phyloP scores from a whole-genome alignment of 2,888 invertebrate genomes.

The Gandaritis pyraliata region DNA sequence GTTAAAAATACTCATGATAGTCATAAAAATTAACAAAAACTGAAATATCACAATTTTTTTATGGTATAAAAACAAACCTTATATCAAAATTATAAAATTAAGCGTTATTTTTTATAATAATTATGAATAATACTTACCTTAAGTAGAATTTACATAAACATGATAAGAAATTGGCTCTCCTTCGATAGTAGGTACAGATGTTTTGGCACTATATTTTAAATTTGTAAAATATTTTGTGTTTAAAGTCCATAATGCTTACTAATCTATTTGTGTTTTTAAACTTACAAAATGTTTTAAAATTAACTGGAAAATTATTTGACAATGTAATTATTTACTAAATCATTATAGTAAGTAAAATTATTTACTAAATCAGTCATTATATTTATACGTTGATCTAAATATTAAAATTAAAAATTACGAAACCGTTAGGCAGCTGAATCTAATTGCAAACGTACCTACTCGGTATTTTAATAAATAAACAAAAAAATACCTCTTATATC shows the following conservation, averaged over 20 bases:
- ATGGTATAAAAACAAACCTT: background rate
- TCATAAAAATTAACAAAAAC: background rate
- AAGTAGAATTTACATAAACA: too few relatives aligned
- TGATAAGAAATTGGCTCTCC: too few relatives aligned
- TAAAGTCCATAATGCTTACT: conserved; percentile 31
- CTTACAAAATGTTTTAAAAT: background rate
- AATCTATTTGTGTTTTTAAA: conserved; percentile 26
- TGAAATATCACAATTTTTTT: background rate
- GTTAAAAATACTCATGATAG: background rate
- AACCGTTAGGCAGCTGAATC: background rate
- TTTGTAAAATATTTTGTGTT: conserved; percentile 4
- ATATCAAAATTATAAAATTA: background rate
- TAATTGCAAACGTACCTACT: background rate
- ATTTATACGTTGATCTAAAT: background rate
- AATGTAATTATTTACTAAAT: too few relatives aligned
- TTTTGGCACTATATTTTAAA: too few relatives aligned
- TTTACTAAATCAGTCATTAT: conserved; percentile 4
- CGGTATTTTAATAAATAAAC: too few relatives aligned
- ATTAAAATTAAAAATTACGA: too few relatives aligned
- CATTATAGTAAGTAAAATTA: background rate
- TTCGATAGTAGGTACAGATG: too few relatives aligned
- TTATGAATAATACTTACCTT: too few relatives aligned
- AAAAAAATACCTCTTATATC: background rate
- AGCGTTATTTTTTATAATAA: too few relatives aligned
- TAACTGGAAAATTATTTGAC: background rate